phyloP scores from a whole-genome alignment of 2,888 invertebrate genomes.

The Parthenolecanium corni region DNA sequence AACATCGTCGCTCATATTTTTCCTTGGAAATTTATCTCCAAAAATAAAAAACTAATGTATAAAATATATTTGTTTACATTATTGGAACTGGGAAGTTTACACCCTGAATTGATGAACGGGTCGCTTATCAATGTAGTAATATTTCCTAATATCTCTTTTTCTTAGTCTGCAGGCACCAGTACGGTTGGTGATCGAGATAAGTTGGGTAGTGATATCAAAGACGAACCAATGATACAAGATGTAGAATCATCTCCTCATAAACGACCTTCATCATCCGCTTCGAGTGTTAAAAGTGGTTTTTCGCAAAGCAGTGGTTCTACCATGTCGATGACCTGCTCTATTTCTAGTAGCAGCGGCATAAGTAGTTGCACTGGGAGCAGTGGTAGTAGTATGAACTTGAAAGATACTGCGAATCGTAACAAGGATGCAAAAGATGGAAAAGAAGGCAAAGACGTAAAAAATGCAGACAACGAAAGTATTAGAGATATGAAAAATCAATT shows the following conservation, averaged over 20 bases:
- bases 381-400: background rate
- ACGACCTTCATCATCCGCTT: background rate
- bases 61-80: too few relatives aligned
- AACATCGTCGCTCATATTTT: too few relatives aligned
- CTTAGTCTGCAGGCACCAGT: background rate
- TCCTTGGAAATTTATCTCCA: too few relatives aligned
- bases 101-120: too few relatives aligned
- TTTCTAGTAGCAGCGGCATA: background rate
- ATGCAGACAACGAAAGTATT: conserved; percentile 51
- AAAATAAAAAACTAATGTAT: too few relatives aligned
- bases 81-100: too few relatives aligned
- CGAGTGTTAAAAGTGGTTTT: background rate
- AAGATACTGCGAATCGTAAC: conserved; percentile 6
- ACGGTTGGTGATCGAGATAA: background rate
- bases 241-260: conserved; percentile 1
- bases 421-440: conserved; percentile 18
- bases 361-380: background rate
- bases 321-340: background rate
- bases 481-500: conserved; percentile 82
- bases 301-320: background rate
- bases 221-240: conserved; percentile 7
- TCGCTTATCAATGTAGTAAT: too few relatives aligned
- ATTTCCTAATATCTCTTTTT: background rate
- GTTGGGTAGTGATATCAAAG: conserved; percentile 1
- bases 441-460: conserved; percentile 43